Conservation (phyloP, 2,797 vertebrate species). For the Falco peregrinus region DNA sequence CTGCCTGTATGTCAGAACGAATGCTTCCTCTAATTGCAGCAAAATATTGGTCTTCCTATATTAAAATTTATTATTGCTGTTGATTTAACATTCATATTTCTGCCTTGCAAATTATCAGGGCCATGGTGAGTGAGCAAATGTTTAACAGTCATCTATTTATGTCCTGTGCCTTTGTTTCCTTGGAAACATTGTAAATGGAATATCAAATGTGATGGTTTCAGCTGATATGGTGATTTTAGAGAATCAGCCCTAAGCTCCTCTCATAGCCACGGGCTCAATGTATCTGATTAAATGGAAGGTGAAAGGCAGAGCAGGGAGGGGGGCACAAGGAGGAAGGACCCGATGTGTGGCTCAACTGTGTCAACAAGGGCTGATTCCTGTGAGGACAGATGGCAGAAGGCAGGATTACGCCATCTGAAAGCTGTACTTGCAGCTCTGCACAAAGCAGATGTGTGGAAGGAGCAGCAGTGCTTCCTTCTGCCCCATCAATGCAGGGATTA, state of each 20-base stretch:
- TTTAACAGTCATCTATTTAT: slow-evolving; percentile 62
- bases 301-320: slow-evolving; percentile 1
- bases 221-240: slow-evolving; percentile 57
- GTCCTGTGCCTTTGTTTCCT: slow-evolving; percentile 66
- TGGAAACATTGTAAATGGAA: slow-evolving; percentile 72
- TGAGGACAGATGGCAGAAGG: slow-evolving; percentile 52
- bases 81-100: slow-evolving; percentile 46
- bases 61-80: slow-evolving; percentile 51
- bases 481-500: neutral
- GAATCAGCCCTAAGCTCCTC: slow-evolving; percentile 42
- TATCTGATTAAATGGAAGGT: slow-evolving; percentile 57
- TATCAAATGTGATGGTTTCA: slow-evolving; percentile 61
- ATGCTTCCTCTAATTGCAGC: slow-evolving; percentile 14
- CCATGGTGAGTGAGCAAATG: slow-evolving; percentile 30
- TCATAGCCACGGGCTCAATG: neutral
- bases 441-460: slow-evolving; percentile 29
- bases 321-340: neutral
- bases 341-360: slow-evolving; percentile 1
- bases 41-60: slow-evolving; percentile 41
- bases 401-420: neutral
- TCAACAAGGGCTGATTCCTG: slow-evolving; percentile 24
- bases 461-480: slow-evolving; percentile 7
- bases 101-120: slow-evolving; percentile 30
- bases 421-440: neutral
- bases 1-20: neutral